Conservation (phyloP, 2,888 invertebrate species). For the Agrochola lota region DNA sequence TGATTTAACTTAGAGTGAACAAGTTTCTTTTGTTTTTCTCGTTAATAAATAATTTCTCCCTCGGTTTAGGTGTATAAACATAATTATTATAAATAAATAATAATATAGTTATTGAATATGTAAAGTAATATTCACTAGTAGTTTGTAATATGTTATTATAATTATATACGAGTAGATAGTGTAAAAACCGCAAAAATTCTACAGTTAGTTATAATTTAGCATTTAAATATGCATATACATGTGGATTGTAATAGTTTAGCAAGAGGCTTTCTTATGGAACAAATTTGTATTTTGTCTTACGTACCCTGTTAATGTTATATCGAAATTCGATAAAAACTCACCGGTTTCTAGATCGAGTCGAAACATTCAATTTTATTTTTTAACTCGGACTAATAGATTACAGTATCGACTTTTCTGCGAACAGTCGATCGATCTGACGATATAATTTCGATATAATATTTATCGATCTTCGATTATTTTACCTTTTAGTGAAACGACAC, state of each 20-base stretch:
- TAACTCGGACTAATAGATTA: slow-evolving; percentile 35
- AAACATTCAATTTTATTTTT: slow-evolving; percentile 36
- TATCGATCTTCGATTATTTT: slow-evolving; percentile 57
- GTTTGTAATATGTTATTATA: slow-evolving; percentile 70
- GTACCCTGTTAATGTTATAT: slow-evolving; percentile 50
- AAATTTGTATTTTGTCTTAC: slow-evolving; percentile 67
- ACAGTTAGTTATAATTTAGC: slow-evolving; percentile 81
- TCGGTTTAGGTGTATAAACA: slow-evolving; percentile 71
- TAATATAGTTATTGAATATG: slow-evolving; percentile 70
- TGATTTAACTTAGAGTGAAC: slow-evolving; percentile 68
- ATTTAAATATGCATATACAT: slow-evolving; percentile 76
- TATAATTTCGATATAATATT: slow-evolving; percentile 43
- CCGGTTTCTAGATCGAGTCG: slow-evolving; percentile 18
- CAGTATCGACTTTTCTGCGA: slow-evolving; percentile 33
- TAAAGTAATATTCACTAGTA: slow-evolving; percentile 71
- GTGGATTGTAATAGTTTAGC: slow-evolving; percentile 74
- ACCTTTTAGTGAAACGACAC: slow-evolving; percentile 56
- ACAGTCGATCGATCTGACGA: slow-evolving; percentile 50
- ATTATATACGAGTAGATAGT: slow-evolving; percentile 72
- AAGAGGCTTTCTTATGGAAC: slow-evolving; percentile 81
- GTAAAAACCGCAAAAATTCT: slow-evolving; percentile 76
- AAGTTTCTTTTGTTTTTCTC: slow-evolving; percentile 60
- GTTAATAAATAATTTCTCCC: slow-evolving; percentile 64
- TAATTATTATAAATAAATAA: slow-evolving; percentile 69
- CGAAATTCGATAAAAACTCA: slow-evolving; percentile 35